These are phyloP conservation scores for Caenorhabditis imperialis DNA, from an alignment of 2,888 invertebrate genomes.

Conservation along the genomic window DNA sequence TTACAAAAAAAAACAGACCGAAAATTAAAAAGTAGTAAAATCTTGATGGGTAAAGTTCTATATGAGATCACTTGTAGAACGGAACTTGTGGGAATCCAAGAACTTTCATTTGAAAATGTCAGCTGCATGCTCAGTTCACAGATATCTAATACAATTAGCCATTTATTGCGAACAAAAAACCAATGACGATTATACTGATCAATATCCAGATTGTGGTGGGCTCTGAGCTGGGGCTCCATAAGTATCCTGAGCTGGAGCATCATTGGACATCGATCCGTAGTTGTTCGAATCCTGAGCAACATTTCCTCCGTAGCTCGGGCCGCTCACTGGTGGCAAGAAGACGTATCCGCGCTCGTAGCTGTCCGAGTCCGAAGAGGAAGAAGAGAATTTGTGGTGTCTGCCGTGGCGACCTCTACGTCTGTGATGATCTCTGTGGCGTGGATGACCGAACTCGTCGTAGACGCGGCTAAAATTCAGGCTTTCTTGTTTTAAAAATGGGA, in stretches of 20 bases:
- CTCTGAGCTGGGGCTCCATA: neutral
- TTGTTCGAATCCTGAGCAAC: neutral
- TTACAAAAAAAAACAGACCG: too few relatives aligned
- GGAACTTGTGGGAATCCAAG: too few relatives aligned
- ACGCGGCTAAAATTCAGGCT: constrained; percentile 12
- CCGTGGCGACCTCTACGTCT: neutral
- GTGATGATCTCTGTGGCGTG: neutral
- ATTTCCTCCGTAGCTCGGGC: constrained; percentile 1
- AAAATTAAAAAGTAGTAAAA: too few relatives aligned
- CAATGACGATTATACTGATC: neutral
- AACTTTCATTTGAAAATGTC: too few relatives aligned
- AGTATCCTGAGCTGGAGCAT: neutral
- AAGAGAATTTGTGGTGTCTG: neutral
- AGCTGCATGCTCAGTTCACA: too few relatives aligned
- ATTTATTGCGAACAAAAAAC: too few relatives aligned
- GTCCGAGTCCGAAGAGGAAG: constrained; percentile 1
- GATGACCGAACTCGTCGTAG: constrained; percentile 12
- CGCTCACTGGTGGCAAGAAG: neutral
- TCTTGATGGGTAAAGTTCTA: too few relatives aligned
- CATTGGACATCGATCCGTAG: constrained; percentile 11
- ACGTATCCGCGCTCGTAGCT: constrained; percentile 6
- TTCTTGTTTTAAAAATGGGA: neutral
- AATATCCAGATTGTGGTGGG: neutral
- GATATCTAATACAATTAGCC: too few relatives aligned
- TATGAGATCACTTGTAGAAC: too few relatives aligned